phyloP scores from a whole-genome alignment of 1,140 invertebrate species.

The Andrena cerasifolii region DNA sequence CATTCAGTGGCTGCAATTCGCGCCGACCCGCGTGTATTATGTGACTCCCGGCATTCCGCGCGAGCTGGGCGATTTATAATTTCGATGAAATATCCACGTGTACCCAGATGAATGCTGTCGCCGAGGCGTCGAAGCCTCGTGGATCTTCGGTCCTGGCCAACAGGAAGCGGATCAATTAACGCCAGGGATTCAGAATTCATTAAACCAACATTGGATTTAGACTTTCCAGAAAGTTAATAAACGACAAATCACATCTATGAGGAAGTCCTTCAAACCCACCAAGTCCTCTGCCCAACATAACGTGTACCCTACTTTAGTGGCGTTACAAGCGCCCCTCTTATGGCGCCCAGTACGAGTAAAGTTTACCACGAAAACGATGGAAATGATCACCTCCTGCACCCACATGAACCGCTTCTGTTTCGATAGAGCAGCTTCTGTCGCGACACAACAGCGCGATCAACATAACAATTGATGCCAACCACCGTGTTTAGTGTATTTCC shows the following conservation, averaged over 20 bases:
- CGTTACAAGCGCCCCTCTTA: too few relatives aligned
- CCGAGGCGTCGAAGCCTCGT: slow-evolving; percentile 37
- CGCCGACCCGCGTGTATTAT: slow-evolving; percentile 41
- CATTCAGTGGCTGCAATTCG: slow-evolving; percentile 49
- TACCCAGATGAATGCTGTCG: slow-evolving; percentile 38
- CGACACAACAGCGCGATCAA: too few relatives aligned
- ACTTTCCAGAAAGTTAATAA: too few relatives aligned
- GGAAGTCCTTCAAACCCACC: too few relatives aligned
- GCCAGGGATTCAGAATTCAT: slow-evolving; percentile 40
- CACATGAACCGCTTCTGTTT: background rate
- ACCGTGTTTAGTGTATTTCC: background rate
- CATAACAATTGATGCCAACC: too few relatives aligned
- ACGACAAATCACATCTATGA: too few relatives aligned
- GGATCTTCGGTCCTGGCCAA: slow-evolving; percentile 16
- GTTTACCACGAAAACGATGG: too few relatives aligned
- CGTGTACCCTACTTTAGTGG: too few relatives aligned
- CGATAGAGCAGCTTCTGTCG: too few relatives aligned
- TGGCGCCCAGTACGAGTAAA: too few relatives aligned
- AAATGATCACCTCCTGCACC: background rate
- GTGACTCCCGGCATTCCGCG: slow-evolving; percentile 15
- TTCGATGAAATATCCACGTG: slow-evolving; percentile 54
- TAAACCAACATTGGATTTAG: slow-evolving; percentile 26
- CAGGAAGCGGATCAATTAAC: slow-evolving; percentile 15
- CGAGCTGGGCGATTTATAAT: slow-evolving; percentile 48
- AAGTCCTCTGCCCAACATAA: too few relatives aligned